Base-by-base conservation (phyloP, 2,113 vertebrate genomes). In the Anolis sagrei region DNA sequence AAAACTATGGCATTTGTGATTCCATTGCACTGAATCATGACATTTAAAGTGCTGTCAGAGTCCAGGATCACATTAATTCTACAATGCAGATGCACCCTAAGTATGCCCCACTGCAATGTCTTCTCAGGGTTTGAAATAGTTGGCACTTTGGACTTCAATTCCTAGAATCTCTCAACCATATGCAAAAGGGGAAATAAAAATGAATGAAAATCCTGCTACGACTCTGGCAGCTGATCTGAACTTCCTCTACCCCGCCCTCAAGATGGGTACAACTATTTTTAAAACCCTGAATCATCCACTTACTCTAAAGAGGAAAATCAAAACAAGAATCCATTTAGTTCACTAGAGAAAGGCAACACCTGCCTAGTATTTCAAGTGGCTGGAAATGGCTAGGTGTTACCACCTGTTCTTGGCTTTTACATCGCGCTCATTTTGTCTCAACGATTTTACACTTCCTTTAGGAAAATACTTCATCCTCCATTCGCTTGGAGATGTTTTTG, bases 401-500 rank as follows among this genome's bases (percentile, higher is more conserved):
- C 92, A 95, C 93, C 92, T 95, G 92, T 92, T 87, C 69, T 91
- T 91, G 87, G 89, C 87, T 90, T 81, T 89, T 86, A 90, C 58
- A 66, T 75, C 81, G 78, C 93, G 58, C 58, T 92, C 77, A 89
- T 90, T 93, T 93, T 80, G 86, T 87, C 86, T 86, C 72, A 84
- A 76, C 88, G 83, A 44, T 29, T 93, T 92, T 86, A 83, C 83
- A 83, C 75, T 91, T 79, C 73, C 88, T 85, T 79, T 92, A 88
- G 82, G 21, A 88, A 27, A 62, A 88, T 75, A 29, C 86, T 73
- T 21, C 77, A 92, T 91, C 83, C 91, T 90, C 61, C 84, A 66
- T 88, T 91, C 87, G 88, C 27, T 91, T 87, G 91, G 83, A 4
- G 23, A 84, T 76, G 84, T 78, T 85, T 78, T 85, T 81, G 58